phyloP scores from a whole-genome alignment of 2,888 invertebrate genomes.

The Nemurella pictetii region DNA sequence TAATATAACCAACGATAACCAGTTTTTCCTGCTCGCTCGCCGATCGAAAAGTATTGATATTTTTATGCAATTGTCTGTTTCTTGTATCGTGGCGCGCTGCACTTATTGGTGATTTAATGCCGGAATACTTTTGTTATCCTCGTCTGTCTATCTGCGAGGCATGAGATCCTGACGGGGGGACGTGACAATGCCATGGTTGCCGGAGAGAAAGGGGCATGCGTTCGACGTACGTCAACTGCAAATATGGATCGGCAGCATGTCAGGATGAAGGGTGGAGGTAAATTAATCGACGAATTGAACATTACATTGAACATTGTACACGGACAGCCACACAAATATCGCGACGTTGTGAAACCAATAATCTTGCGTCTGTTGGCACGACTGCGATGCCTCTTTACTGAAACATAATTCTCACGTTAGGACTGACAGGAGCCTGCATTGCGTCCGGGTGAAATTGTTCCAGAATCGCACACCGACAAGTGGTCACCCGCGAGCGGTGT shows the following conservation, averaged over 20 bases:
- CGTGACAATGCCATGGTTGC: slow-evolving; percentile 23
- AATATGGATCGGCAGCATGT: slow-evolving; percentile 36
- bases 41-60: slow-evolving; percentile 32
- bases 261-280: slow-evolving; percentile 33
- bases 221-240: slow-evolving; percentile 27
- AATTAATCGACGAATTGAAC: slow-evolving; percentile 39
- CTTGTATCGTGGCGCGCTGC: slow-evolving; percentile 23
- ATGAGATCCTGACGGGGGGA: slow-evolving; percentile 18
- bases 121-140: slow-evolving; percentile 18
- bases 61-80: slow-evolving; percentile 7
- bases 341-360: slow-evolving; percentile 11
- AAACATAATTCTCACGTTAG: too few relatives aligned
- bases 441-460: not conserved
- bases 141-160: slow-evolving; percentile 19
- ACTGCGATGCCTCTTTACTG: not conserved
- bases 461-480: not conserved
- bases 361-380: slow-evolving; percentile 1
- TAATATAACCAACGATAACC: slow-evolving; percentile 25
- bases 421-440: too few relatives aligned
- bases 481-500: not conserved
- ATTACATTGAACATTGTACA: slow-evolving; percentile 24
- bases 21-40: slow-evolving; percentile 29
- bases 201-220: slow-evolving; percentile 9
- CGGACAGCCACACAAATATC: slow-evolving; percentile 19
- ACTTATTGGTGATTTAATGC: slow-evolving; percentile 32